Percentiles rank a stretch among this genome's conserved stretches.
Conservation (phyloP, 2,888 invertebrate genomes). For the Microplitis manilae region DNA sequence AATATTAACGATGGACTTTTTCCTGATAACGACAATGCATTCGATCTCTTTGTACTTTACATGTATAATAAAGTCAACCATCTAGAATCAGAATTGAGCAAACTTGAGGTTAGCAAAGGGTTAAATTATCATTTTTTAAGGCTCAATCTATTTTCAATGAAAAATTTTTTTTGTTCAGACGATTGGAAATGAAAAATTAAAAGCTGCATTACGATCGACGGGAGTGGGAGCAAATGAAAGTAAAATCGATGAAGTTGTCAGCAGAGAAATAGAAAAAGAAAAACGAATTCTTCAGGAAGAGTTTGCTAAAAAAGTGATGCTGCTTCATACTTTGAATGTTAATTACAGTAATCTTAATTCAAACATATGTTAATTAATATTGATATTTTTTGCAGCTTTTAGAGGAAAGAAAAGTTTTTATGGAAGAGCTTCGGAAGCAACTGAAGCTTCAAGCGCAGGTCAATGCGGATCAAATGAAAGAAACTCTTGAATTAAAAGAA, state of each 20-base stretch:
- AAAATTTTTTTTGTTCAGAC: constrained; percentile 67
- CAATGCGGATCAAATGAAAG: constrained; percentile 85
- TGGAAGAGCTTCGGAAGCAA: constrained; percentile 83
- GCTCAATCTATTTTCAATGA: constrained; percentile 4
- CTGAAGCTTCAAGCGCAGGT: constrained; percentile 89
- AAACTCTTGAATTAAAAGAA: constrained; percentile 78
- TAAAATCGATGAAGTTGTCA: constrained; percentile 76
- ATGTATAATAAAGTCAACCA: constrained; percentile 84
- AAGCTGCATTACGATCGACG: constrained; percentile 77
- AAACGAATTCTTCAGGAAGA: constrained; percentile 78
- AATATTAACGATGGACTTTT: constrained; percentile 79
- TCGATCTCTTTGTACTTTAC: constrained; percentile 85
- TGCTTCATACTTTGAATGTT: too few relatives aligned
- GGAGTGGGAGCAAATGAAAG: constrained; percentile 76
- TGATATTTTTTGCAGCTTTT: constrained; percentile 74
- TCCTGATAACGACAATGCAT: constrained; percentile 77
- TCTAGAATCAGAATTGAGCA: constrained; percentile 84
- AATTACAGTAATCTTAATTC: background rate
- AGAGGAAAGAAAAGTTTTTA: constrained; percentile 75
- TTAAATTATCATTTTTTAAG: constrained; percentile 1
- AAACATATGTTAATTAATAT: background rate
- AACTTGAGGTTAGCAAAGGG: constrained; percentile 74
- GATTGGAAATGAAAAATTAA: constrained; percentile 77
- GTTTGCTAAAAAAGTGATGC: constrained; percentile 80
- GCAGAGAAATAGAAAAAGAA: constrained; percentile 79